Percentiles rank a stretch among this genome's conserved stretches.
phyloP scores from a whole-genome alignment of 2,888 invertebrate species.

The Polyploca ridens region DNA sequence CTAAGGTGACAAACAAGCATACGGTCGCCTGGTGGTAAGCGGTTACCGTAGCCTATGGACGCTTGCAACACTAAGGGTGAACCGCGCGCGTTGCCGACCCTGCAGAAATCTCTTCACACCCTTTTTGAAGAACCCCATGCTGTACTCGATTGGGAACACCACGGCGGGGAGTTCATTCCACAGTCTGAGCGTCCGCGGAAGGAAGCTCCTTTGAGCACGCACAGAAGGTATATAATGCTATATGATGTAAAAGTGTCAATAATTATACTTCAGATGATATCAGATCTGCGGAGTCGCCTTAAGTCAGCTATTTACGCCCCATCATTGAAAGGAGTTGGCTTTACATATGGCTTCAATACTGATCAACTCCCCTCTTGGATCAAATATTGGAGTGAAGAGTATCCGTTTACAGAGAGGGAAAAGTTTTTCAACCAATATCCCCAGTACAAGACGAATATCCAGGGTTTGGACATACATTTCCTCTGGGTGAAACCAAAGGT shows the following conservation, averaged over 20 bases:
- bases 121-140: too few species aligned
- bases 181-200: too few species aligned
- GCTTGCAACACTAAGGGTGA: too few species aligned
- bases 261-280: not conserved
- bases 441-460: slow-evolving; percentile 29
- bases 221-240: too few species aligned
- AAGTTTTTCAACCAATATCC: slow-evolving; percentile 27
- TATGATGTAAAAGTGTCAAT: not conserved
- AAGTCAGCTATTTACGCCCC: not conserved
- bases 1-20: too few species aligned
- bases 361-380: slow-evolving; percentile 21
- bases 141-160: too few species aligned
- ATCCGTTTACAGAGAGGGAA: slow-evolving; percentile 22
- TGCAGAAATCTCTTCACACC: too few species aligned
- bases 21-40: too few species aligned
- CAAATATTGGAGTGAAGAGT: slow-evolving; percentile 28
- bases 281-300: not conserved
- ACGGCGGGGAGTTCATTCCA: too few species aligned
- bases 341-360: slow-evolving; percentile 28
- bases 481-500: slow-evolving; percentile 18
- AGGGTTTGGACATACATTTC: slow-evolving; percentile 30
- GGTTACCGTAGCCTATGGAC: too few species aligned
- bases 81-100: too few species aligned
- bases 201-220: too few species aligned
- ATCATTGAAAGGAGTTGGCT: slow-evolving; percentile 7